These are phyloP conservation scores for Sarcophaga subvicina DNA, from an alignment of 2,888 invertebrate genomes.

Conservation along the genomic window DNA sequence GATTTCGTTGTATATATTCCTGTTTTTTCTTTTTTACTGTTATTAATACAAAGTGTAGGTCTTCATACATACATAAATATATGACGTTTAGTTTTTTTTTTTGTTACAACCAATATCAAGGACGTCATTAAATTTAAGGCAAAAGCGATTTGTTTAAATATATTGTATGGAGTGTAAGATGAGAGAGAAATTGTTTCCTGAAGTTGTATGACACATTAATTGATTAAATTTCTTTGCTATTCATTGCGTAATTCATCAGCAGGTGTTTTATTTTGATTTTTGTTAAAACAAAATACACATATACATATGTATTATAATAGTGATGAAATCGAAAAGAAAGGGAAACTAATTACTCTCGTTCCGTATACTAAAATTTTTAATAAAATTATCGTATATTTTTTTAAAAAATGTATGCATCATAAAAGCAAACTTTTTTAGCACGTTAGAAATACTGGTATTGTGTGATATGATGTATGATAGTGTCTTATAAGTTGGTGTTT, in stretches of 20 bases:
- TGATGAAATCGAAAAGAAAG: neutral
- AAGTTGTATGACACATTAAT: neutral
- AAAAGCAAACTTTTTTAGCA: too few species aligned
- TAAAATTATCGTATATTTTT: neutral
- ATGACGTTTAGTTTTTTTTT: conserved; percentile 41
- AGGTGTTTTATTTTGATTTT: conserved; percentile 1
- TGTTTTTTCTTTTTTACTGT: neutral
- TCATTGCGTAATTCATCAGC: conserved; percentile 18
- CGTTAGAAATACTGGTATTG: too few species aligned
- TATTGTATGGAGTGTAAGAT: neutral
- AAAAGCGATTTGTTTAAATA: neutral
- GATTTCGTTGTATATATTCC: conserved; percentile 33
- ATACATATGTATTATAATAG: neutral
- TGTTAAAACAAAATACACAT: too few species aligned
- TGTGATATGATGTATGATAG: too few species aligned
- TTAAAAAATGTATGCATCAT: too few species aligned
- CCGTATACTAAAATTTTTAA: neutral
- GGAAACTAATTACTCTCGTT: neutral
- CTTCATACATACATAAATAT: neutral
- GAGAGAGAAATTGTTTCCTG: neutral
- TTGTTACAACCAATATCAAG: conserved; percentile 55
- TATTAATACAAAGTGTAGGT: neutral
- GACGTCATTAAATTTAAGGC: conserved; percentile 71
- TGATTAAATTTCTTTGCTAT: neutral
- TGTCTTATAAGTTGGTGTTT: too few species aligned